Conservation (phyloP, 2,797 vertebrate species). For the Falco rusticolus region DNA sequence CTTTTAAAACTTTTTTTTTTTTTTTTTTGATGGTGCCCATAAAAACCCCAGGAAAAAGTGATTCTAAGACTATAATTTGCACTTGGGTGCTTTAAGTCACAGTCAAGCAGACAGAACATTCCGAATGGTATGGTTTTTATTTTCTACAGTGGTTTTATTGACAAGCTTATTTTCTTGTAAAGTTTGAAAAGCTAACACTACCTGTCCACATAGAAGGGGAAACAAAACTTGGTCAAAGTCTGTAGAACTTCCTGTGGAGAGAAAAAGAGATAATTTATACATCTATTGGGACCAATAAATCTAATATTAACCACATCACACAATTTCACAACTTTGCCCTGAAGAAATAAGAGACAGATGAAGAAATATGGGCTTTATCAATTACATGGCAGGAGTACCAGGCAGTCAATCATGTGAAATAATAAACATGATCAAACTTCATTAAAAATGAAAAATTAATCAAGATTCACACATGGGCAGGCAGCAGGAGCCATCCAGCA, state of each 20-base stretch:
- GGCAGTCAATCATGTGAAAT: slow-evolving; percentile 84
- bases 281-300: slow-evolving; percentile 93
- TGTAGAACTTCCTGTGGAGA: slow-evolving; percentile 89
- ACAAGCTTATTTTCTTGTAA: slow-evolving; percentile 77
- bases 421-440: slow-evolving; percentile 86
- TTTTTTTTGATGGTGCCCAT: slow-evolving; percentile 70
- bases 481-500: slow-evolving; percentile 77
- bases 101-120: slow-evolving; percentile 83
- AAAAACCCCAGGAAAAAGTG: slow-evolving; percentile 75
- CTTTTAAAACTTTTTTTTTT: slow-evolving; percentile 70
- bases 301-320: slow-evolving; percentile 87
- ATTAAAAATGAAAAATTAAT: slow-evolving; percentile 89
- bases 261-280: slow-evolving; percentile 90
- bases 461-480: slow-evolving; percentile 84
- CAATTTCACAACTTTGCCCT: slow-evolving; percentile 83
- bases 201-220: slow-evolving; percentile 89
- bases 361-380: slow-evolving; percentile 87
- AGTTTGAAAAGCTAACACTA: slow-evolving; percentile 82
- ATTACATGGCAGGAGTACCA: slow-evolving; percentile 79
- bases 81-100: slow-evolving; percentile 83
- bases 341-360: slow-evolving; percentile 90
- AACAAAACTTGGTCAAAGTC: slow-evolving; percentile 93
- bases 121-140: slow-evolving; percentile 76
- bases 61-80: slow-evolving; percentile 72
- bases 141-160: slow-evolving; percentile 75